These are phyloP conservation scores for Helleia helle DNA, from an alignment of 2,888 invertebrate species.

Conservation along the genomic window DNA sequence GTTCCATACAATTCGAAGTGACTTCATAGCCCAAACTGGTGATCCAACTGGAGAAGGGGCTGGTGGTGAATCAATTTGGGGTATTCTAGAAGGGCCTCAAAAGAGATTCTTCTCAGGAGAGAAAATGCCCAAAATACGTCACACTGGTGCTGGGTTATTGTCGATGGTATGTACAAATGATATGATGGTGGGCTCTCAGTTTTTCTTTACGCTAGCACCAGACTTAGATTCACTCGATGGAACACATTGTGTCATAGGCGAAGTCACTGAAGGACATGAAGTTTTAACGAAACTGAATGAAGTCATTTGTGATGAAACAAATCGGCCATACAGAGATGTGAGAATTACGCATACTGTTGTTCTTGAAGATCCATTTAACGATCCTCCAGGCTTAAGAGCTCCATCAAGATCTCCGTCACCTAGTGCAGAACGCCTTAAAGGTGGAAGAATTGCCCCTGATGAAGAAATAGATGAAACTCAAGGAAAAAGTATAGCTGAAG, in stretches of 20 bases:
- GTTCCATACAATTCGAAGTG: conserved; percentile 93
- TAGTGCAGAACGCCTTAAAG: conserved; percentile 84
- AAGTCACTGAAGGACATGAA: conserved; percentile 93
- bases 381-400: conserved; percentile 83
- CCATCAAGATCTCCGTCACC: conserved; percentile 94
- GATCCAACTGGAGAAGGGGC: conserved; percentile 94
- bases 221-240: conserved; percentile 92
- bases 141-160: conserved; percentile 87
- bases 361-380: conserved; percentile 96
- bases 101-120: conserved; percentile 95
- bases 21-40: conserved; percentile 98
- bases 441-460: conserved; percentile 92
- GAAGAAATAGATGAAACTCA: conserved; percentile 93
- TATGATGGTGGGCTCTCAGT: conserved; percentile 93
- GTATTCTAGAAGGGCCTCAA: conserved; percentile 87
- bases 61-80: conserved; percentile 93
- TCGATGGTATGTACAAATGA: conserved; percentile 96
- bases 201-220: conserved; percentile 93
- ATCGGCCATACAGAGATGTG: conserved; percentile 95
- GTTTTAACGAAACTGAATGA: conserved; percentile 93
- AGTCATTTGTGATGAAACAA: conserved; percentile 90
- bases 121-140: conserved; percentile 91
- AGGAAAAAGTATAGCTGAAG: conserved; percentile 88
- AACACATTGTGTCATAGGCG: conserved; percentile 95
- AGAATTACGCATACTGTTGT: conserved; percentile 97